Conservation (phyloP, 1,140 invertebrate species). For the Cepaea nemoralis region DNA sequence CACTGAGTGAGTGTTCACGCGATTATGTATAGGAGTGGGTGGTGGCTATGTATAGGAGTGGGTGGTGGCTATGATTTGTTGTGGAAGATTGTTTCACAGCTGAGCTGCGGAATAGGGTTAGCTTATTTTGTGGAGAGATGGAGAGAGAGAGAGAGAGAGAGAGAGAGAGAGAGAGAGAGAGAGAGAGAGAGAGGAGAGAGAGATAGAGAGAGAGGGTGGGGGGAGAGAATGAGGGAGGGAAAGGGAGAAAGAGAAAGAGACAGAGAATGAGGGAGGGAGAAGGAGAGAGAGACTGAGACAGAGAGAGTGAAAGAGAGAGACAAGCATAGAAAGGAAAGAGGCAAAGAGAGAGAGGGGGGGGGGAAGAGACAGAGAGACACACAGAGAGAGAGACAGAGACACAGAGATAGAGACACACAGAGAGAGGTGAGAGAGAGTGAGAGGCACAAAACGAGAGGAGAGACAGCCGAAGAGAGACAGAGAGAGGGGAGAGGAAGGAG, state of each 20-base stretch:
- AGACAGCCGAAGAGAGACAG: constrained; percentile 6
- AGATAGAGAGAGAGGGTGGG: no score
- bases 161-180: constrained; percentile 5
- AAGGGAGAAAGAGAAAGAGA: constrained; percentile 6
- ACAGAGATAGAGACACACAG: constrained; percentile 17
- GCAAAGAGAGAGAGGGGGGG: background rate
- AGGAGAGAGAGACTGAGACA: background rate
- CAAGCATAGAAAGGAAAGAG: background rate
- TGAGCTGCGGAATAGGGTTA: no score
- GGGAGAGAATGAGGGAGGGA: no score
- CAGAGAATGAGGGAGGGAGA: constrained; percentile 5
- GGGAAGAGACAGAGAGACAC: constrained; percentile 14
- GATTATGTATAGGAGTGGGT: no score
- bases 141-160: background rate
- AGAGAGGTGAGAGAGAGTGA: constrained; percentile 15
- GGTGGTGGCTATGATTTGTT: no score
- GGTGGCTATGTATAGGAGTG: no score
- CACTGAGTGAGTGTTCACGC: no score
- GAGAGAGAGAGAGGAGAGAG: constrained; percentile 2
- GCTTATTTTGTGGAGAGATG: no score
- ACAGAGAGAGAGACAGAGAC: constrained; percentile 20
- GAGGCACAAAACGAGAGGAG: background rate
- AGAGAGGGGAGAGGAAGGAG: background rate
- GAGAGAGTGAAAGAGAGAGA: constrained; percentile 3
- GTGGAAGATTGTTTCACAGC: no score